Base-by-base conservation (phyloP, 1,140 invertebrate genomes). In the Centruroides vittatus region DNA sequence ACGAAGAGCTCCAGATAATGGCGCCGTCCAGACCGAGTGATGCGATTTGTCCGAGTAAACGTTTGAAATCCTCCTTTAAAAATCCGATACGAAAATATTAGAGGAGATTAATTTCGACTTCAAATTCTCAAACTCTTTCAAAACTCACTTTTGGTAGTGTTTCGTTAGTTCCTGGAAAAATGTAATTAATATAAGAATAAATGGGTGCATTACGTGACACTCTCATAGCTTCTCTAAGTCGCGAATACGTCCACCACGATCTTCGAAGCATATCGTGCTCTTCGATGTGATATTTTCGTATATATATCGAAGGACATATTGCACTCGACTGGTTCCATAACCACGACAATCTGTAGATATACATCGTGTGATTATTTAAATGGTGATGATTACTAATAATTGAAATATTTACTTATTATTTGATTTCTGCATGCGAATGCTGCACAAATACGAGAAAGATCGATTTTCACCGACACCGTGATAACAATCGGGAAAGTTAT, bases 401-500 rank as follows among this genome's bases (percentile, higher is more conserved):
- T 13, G 0, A 10, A n/a, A 51, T 8, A 51, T 51, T 59, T 36
- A 60, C 59, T 48, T 48, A 8, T 60, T 49, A 48, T 60, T 60
- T 55, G 13, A 13, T 35, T 48, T 49, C 13, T 11, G 12, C 8
- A 49, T 34, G 8, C 12, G 11, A 55, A 23, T 34, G 0, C 34
- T 49, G 35, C 59, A 60, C 5, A 35, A n/a, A 49, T 51, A 60
- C 41, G 41, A 3, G 8, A 41, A 41, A 8, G 5, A 41, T 41
- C 5, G 41, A 55, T 55, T 47, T 53, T 53, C 11, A 2, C 23
- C 23, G 23, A n/a, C 35, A 12, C 55, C 55, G 34, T 60, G 55
- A 41, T 60, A 60, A 48, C 59, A 60, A 12, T 60, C 59, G 34
- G 59, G 59, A 35, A 60, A 60, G 5, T 47, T 11, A 23, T 60